Evolutionary conservation across 2,888 invertebrate species (phyloP), one percentile per base, ranked within the genome.

Genomic region (Ornithoptera alexandrae): DNA sequence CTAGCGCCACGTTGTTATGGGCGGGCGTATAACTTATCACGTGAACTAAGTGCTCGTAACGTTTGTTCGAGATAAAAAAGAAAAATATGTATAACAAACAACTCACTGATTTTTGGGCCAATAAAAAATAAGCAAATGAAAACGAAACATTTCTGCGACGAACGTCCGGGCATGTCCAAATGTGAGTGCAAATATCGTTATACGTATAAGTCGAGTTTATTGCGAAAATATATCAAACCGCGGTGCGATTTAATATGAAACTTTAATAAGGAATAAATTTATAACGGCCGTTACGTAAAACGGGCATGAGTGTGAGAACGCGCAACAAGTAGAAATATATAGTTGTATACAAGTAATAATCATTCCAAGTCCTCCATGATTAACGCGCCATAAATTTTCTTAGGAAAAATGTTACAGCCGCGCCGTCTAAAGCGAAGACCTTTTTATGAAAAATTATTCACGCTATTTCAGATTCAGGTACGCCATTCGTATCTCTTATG

Each of bases 401-500:
- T 63, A 71, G 57, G 70, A 71, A 71, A 72, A 71, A 64, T 67
- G 60, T 68, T 66, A 57, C 68, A 74, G 70, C 63, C 62, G 56
- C 67, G 63, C 70, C 71, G n/a, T 72, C 68, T 69, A 74, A 74
- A 70, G 75, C 76, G 72, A 74, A 74, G 71, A 74, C 30, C 78
- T 77, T 77, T 78, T 81, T 82, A 84, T 87, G 90, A 90, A 90
- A 90, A 88, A 90, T 90, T 90, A 90, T 89, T 88, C 81, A 92
- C 87, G 89, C 85, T 85, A 82, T 90, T 90, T 91, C 89, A 88
- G 86, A 82, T 86, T 82, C 83, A 84, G 84, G 80, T 85, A 86
- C 85, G 85, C 88, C 79, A 84, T 88, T 81, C 86, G 83, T 88
- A 92, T 91, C 86, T 85, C 85, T 89, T 89, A 90, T 89, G 91